Conservation (phyloP, 2,888 invertebrate species). For the Macrophya alboannulata region DNA sequence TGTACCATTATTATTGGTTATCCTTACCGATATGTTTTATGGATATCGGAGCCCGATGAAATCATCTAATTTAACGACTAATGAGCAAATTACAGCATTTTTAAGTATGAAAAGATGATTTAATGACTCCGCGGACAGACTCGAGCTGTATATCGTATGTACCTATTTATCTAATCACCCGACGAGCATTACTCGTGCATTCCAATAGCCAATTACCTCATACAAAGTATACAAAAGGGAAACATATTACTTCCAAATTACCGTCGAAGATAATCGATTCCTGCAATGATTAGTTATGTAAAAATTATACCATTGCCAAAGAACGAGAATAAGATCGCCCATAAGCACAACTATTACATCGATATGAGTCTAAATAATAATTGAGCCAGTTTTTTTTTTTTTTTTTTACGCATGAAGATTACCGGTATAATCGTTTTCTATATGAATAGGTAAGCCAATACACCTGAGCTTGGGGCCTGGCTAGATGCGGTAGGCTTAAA, state of each 20-base stretch:
- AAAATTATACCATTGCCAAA: neutral
- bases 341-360: neutral
- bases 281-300: neutral
- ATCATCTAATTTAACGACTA: constrained; percentile 21
- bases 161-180: constrained; percentile 39
- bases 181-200: neutral
- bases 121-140: constrained; percentile 15
- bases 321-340: neutral
- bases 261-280: constrained; percentile 6
- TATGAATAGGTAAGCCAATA: neutral
- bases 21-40: neutral
- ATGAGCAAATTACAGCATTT: constrained; percentile 16
- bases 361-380: constrained; percentile 12
- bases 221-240: neutral
- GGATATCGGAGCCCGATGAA: neutral
- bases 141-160: neutral
- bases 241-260: neutral
- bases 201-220: constrained; percentile 16
- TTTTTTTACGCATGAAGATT: neutral
- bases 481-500: constrained; percentile 1
- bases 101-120: constrained; percentile 36
- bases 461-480: neutral
- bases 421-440: neutral
- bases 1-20: neutral
- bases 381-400: neutral